Evolutionary conservation across 1,140 invertebrate genomes (phyloP), one percentile per base, ranked within the genome.

Genomic region (Listronotus oregonensis): DNA sequence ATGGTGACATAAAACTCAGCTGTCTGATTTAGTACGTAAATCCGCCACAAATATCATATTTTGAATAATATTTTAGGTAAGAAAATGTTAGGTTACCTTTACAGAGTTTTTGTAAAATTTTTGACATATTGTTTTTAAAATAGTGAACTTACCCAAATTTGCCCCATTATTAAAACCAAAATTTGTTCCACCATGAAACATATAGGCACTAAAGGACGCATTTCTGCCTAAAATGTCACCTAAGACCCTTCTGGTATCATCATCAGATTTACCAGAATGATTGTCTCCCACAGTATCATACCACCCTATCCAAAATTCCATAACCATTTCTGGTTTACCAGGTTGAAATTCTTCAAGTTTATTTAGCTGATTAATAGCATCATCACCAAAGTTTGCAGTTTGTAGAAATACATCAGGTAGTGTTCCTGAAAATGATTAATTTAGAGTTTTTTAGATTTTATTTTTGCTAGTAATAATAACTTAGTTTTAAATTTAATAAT

Each of bases 141-240:
- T n/a, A n/a, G n/a, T n/a, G n/a, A 37, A 37, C 34, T 37, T 37
- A 37, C 34, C 11, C 2, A 15, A 8, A 14, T 14, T 14, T 5
- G 85, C 84, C 21, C 88, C 88, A 65, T 85, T 83, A 75, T 85
- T 84, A 71, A 88, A 90, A 6, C 86, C 88, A 74, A 87, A 90
- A 75, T 84, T 89, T 0, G 88, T 89, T 12, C 88, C 88, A 11
- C 87, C 88, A 70, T 87, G 85, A 68, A 89, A 88, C 87, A 90
- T 89, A 77, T 88, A 89, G 64, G 87, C 82, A 74, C 87, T 89
- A 46, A 90, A 80, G 5, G 84, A 87, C 18, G 82, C 82, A 46
- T 82, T 70, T 57, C 57, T 73, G 11, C 39, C 61, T 11, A 79
- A 34, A 40, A 78, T 74, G 6, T 64, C 44, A 14, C 69, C 47